These are phyloP conservation scores for Channallabes apus DNA, from an alignment of 2,797 vertebrate species.

Conservation along the genomic window DNA sequence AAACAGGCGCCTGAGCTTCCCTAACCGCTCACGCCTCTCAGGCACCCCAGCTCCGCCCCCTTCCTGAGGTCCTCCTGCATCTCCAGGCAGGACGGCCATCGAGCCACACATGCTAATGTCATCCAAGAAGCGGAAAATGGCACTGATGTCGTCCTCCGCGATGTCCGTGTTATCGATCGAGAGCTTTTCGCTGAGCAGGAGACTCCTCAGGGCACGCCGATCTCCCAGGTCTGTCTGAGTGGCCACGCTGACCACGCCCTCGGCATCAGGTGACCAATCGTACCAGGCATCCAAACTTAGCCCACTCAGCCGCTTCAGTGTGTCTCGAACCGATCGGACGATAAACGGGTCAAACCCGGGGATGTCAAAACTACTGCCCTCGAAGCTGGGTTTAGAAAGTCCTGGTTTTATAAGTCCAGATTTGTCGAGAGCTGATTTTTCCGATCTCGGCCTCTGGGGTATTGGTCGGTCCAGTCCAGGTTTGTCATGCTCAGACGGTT, in stretches of 20 bases:
- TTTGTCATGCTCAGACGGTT: constrained; percentile 23
- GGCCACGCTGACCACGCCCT: constrained; percentile 81
- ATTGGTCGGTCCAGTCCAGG: constrained; percentile 20
- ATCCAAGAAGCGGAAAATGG: constrained; percentile 95
- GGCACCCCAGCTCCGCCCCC: constrained; percentile 77
- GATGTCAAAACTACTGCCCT: constrained; percentile 53
- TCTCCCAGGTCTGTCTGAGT: constrained; percentile 90
- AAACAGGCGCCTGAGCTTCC: constrained; percentile 80
- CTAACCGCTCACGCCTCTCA: constrained; percentile 76
- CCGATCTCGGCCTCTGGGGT: constrained; percentile 49
- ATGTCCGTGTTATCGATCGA: constrained; percentile 91
- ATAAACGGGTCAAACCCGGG: constrained; percentile 54
- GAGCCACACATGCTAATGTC: constrained; percentile 98
- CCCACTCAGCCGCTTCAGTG: constrained; percentile 54
- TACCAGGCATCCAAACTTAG: constrained; percentile 55
- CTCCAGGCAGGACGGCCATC: constrained; percentile 85
- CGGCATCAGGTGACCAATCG: constrained; percentile 58
- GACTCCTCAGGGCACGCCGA: constrained; percentile 79
- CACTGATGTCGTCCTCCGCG: constrained; percentile 92
- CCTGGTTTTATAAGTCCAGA: constrained; percentile 40
- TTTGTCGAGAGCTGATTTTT: constrained; percentile 73
- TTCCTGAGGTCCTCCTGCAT: constrained; percentile 80
- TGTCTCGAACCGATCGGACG: constrained; percentile 49
- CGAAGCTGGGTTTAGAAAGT: constrained; percentile 44
- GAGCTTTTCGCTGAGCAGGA: constrained; percentile 82